Base-by-base conservation (phyloP, 1,140 invertebrate species). In the Colletes latitarsis region DNA sequence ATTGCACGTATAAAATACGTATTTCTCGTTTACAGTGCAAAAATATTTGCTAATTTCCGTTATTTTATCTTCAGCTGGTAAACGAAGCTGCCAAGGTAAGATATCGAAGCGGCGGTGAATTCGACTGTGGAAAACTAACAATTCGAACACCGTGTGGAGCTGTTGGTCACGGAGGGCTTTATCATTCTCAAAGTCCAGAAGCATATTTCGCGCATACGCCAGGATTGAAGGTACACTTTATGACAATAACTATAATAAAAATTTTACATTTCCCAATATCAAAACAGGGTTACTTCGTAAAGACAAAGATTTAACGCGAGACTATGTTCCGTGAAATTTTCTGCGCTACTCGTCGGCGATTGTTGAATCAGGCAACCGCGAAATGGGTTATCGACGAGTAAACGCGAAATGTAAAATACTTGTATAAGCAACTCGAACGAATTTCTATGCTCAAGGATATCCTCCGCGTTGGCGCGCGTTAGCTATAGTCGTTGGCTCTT, bases 111-210 rank as follows among this genome's bases (percentile, higher is more conserved):
- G 99, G 98, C 4, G 97, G 96, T 67, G 92, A 96, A 85, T 99
- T 97, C 90, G 95, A 98, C 84, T 99, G 98, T 92, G 99, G 99
- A 1, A 96, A 95, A 76, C 93, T 99, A 64, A 99, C 99, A 0
- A 95, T 99, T 52, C 95, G 99, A 66, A 94, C 98, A 14, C 99
- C 99, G 0, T 96, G 96, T 88, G 97, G 96, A 46, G 97, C 97
- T 0, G 97, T 97, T 2, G 97, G 97, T 1, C 99, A 99, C 93
- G 99, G 99, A 0, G 98, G 96, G 0, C 94, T 99, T 0, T 99
- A 99, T 93, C 99, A 99, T 94, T 99, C 99, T 0, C 99, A 99
- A 94, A 98, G 97, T 92, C 98, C 98, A 0, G 99, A 99, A 94
- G 98, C 98, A 3, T 99, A 98, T 93, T 99, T 99, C 93, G 96